A percentile compares a stretch with the other conserved stretches of the same genome.
These are phyloP conservation scores for Sceloporus tristichus DNA, from an alignment of 2,113 vertebrate genomes.

Conservation along the genomic window DNA sequence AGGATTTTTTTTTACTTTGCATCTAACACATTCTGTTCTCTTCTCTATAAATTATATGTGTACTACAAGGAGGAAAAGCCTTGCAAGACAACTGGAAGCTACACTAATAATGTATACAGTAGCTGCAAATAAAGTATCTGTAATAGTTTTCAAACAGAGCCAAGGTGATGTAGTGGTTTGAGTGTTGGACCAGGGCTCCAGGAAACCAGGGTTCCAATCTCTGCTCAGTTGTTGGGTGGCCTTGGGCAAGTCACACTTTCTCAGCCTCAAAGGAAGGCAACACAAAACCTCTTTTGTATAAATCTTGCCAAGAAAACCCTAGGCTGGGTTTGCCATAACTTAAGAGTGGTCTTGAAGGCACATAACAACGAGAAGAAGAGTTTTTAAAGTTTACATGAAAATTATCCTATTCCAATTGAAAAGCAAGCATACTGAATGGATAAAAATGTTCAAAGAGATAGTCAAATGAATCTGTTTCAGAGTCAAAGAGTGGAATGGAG, in stretches of 20 bases:
- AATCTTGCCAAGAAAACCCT: too few relatives aligned
- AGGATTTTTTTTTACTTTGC: neutral
- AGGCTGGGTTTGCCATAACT: too few relatives aligned
- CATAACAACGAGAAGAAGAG: neutral
- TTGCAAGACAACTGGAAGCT: fast-evolving
- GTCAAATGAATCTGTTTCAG: too few relatives aligned
- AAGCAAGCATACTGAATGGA: neutral
- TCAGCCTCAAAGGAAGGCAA: too few relatives aligned
- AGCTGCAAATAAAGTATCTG: fast-evolving
- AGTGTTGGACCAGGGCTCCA: too few relatives aligned
- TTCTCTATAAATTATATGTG: fast-evolving
- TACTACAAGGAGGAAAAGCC: fast-evolving
- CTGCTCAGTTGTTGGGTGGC: too few relatives aligned
- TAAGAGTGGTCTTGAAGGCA: too few relatives aligned
- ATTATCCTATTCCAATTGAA: fast-evolving
- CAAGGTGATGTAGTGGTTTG: too few relatives aligned
- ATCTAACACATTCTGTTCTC: neutral
- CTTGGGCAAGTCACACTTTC: too few relatives aligned
- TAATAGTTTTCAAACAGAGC: neutral
- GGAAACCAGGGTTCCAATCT: too few relatives aligned
- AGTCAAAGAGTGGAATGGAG: too few relatives aligned
- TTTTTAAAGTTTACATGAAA: neutral
- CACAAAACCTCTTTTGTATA: too few relatives aligned
- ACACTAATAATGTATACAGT: neutral
- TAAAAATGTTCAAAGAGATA: neutral